Evolutionary conservation across 2,113 vertebrate genomes (phyloP).

Genomic region (Talpa occidentalis): DNA sequence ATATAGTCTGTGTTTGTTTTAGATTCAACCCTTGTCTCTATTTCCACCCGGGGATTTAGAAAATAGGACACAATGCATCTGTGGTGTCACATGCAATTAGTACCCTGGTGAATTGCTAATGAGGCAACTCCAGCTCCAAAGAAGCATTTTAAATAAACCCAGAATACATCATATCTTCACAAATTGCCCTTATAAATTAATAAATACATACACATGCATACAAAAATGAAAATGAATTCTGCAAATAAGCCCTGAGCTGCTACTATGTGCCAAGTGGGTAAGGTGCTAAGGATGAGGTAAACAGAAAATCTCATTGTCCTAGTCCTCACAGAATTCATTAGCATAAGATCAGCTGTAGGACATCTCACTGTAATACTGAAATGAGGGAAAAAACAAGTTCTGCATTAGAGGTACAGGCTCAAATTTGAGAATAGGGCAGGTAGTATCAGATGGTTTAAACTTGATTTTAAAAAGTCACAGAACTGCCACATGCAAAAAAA

Average conservation of each 20-base stretch:
- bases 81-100: constrained; percentile 46
- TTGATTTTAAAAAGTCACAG: too few relatives aligned
- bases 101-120: constrained; percentile 57
- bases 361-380: not conserved
- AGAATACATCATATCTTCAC: constrained; percentile 41
- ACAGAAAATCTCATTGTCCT: accelerated
- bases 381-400: not conserved
- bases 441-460: not conserved
- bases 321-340: not conserved
- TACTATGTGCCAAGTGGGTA: not conserved
- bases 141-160: constrained; percentile 53
- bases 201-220: constrained; percentile 22
- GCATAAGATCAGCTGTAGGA: not conserved
- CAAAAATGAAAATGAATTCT: constrained; percentile 9
- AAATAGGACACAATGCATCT: constrained; percentile 60
- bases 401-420: not conserved
- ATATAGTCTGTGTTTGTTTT: constrained; percentile 16
- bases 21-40: constrained; percentile 1
- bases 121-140: constrained; percentile 13
- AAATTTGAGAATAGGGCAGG: not conserved
- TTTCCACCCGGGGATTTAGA: constrained; percentile 51
- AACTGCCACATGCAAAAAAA: too few relatives aligned
- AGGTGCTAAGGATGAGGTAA: not conserved
- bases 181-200: constrained; percentile 67
- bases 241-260: not conserved